These are phyloP conservation scores for Colius striatus DNA, from an alignment of 2,113 vertebrate species.

Conservation along the genomic window DNA sequence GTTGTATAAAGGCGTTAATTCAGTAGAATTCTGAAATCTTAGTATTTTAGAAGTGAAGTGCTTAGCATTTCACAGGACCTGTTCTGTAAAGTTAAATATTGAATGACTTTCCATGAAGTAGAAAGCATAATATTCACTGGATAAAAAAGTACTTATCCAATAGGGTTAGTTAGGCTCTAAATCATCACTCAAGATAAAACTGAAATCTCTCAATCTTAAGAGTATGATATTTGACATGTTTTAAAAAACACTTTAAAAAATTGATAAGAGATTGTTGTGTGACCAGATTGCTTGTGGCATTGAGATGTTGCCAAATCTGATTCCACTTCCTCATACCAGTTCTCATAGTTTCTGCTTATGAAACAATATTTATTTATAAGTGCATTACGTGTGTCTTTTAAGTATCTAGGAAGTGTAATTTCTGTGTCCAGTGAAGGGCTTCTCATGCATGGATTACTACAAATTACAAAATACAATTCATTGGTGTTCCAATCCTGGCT, in stretches of 20 bases:
- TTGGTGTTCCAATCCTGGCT: not conserved
- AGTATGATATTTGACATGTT: not conserved
- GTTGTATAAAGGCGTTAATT: not conserved
- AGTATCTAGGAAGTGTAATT: slow-evolving; percentile 6
- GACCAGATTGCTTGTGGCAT: slow-evolving; percentile 21
- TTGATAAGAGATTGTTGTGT: not conserved
- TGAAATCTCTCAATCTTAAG: not conserved
- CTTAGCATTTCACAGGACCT: not conserved
- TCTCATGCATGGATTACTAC: not conserved
- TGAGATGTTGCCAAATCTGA: slow-evolving; percentile 44
- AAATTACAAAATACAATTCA: not conserved
- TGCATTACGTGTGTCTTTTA: slow-evolving; percentile 1
- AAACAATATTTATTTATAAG: slow-evolving; percentile 63
- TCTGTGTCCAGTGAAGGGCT: not conserved
- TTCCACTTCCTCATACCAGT: slow-evolving; percentile 60
- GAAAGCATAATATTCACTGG: not conserved
- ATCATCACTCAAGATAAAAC: not conserved
- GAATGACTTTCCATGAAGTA: not conserved
- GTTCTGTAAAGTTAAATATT: not conserved
- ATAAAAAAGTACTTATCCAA: not conserved
- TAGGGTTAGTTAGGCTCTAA: not conserved
- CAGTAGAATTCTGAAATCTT: not conserved
- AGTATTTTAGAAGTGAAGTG: not conserved
- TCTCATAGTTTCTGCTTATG: slow-evolving; percentile 65
- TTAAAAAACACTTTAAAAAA: not conserved